Conservation (phyloP, 92 coral and sea anemone genomes). For the Hydrozoanthus gracilis region DNA sequence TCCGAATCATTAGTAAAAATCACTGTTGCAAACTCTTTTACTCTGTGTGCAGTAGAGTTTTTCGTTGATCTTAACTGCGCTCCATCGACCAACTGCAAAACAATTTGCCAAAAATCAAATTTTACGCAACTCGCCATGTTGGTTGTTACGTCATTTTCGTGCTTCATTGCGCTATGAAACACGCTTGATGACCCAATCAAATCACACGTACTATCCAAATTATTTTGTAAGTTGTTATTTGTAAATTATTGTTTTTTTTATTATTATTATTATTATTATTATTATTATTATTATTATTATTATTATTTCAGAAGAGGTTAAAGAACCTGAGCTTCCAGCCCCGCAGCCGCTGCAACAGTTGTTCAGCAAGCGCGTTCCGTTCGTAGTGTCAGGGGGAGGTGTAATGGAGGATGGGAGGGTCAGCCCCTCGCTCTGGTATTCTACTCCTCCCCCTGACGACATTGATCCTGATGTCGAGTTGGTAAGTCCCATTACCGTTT, state of each 20-base stretch:
- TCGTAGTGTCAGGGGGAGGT: constrained; percentile 70
- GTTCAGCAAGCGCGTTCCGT: constrained; percentile 84
- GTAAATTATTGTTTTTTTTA: neutral
- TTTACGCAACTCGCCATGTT: neutral
- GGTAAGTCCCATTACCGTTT: constrained; percentile 57
- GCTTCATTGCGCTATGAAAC: too few species aligned
- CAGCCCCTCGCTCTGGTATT: constrained; percentile 97
- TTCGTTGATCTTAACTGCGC: too few species aligned
- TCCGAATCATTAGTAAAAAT: too few species aligned
- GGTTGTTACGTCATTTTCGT: neutral
- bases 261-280: neutral
- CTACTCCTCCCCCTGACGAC: constrained; percentile 98
- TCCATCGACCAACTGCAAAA: neutral
- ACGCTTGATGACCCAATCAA: too few species aligned
- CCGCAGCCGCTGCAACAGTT: constrained; percentile 92
- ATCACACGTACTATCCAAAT: too few species aligned
- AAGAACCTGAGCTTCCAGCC: constrained; percentile 89
- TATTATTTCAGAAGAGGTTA: constrained; percentile 69
- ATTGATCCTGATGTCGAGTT: constrained; percentile 93
- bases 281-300: neutral
- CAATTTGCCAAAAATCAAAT: neutral
- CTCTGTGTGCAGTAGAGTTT: too few species aligned
- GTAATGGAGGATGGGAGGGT: constrained; percentile 93
- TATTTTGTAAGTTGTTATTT: too few species aligned
- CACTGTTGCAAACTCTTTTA: too few species aligned